These are phyloP conservation scores for Coccyzus lansbergi DNA, from an alignment of 2,797 vertebrate species.

Conservation along the genomic window DNA sequence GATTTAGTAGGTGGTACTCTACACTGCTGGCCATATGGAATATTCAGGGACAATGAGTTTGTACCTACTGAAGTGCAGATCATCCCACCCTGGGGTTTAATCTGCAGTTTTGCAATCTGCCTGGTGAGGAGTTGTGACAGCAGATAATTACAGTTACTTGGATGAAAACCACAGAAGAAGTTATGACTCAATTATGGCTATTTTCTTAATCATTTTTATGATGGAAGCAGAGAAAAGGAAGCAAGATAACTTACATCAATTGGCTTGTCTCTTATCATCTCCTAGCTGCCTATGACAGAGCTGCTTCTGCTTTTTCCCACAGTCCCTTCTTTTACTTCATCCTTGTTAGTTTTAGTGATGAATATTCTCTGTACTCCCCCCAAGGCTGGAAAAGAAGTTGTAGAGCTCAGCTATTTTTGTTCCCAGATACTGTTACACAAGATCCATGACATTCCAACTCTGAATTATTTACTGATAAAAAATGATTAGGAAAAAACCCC, in stretches of 20 bases:
- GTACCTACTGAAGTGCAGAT: not conserved
- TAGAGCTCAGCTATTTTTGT: not conserved
- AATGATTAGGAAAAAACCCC: not conserved
- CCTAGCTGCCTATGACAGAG: not conserved
- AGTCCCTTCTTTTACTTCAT: not conserved
- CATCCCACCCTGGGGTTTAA: not conserved
- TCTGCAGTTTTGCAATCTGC: not conserved
- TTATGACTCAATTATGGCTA: not conserved
- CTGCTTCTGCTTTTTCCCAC: not conserved
- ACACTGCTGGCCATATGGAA: not conserved
- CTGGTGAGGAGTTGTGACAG: not conserved
- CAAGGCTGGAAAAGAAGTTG: not conserved
- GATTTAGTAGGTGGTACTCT: not conserved
- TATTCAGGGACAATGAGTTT: not conserved
- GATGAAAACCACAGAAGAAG: not conserved
- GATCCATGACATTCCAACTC: not conserved
- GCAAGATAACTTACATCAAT: not conserved
- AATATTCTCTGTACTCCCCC: not conserved
- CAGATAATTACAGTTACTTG: not conserved
- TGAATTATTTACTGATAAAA: not conserved
- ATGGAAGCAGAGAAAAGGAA: not conserved
- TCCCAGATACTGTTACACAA: not conserved
- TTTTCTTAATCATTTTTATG: not conserved
- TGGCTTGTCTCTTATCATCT: not conserved
- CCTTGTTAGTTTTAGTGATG: not conserved